Conservation (phyloP, 2,797 vertebrate species). For the Apogon talboti region DNA sequence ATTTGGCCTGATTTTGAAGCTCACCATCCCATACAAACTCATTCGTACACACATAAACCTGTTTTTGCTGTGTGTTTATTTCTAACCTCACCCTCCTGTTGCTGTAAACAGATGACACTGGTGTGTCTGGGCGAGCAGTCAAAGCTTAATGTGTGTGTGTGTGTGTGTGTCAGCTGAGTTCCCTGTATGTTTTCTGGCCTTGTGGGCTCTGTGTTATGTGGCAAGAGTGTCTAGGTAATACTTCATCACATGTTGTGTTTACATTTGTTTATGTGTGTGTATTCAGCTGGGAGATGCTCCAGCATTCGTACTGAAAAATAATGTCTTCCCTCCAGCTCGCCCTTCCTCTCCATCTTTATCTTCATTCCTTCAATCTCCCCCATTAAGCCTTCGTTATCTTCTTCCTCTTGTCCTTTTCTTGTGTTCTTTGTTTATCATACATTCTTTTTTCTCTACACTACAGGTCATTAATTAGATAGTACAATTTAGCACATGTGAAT, state of each 20-base stretch:
- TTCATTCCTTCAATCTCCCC: slow-evolving; percentile 43
- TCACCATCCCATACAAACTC: background rate
- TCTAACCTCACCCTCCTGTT: slow-evolving; percentile 19
- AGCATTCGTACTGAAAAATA: slow-evolving; percentile 54
- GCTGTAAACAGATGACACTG: slow-evolving; percentile 50
- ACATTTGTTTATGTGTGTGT: slow-evolving; percentile 47
- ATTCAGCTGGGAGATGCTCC: slow-evolving; percentile 41
- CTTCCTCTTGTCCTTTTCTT: slow-evolving; percentile 6
- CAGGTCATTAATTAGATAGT: no score
- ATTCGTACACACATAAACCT: background rate
- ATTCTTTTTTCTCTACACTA: no score
- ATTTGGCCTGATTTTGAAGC: slow-evolving; percentile 36
- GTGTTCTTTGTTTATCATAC: background rate
- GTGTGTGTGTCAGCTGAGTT: slow-evolving; percentile 48
- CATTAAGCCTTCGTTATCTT: slow-evolving; percentile 14
- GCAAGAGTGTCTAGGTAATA: slow-evolving; percentile 23
- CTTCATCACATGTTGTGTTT: slow-evolving; percentile 48
- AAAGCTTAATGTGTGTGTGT: slow-evolving; percentile 6
- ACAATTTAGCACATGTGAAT: no score
- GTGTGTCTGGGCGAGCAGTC: slow-evolving; percentile 38
- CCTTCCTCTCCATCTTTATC: slow-evolving; percentile 57
- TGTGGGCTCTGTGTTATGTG: slow-evolving; percentile 58
- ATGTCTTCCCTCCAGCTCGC: slow-evolving; percentile 25
- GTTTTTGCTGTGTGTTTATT: slow-evolving; percentile 4
- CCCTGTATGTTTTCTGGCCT: slow-evolving; percentile 40